Conservation (phyloP, 2,797 vertebrate genomes). For the Acridotheres tristis region DNA sequence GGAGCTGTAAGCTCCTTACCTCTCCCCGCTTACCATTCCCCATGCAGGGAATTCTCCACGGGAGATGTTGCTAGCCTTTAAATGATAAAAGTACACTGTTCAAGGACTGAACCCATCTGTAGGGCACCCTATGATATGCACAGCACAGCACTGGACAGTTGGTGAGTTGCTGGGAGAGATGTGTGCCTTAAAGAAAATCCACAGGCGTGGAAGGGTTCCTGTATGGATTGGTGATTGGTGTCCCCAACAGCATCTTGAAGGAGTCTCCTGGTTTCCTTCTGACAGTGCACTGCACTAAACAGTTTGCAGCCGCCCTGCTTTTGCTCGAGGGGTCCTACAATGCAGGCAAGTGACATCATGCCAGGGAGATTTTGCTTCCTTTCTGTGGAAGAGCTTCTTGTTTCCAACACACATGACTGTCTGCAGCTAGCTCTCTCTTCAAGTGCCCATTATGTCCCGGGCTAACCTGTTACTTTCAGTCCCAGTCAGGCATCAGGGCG, state of each 20-base stretch:
- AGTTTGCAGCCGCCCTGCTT: not conserved
- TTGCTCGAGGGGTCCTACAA: not conserved
- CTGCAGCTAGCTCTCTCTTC: fast-evolving
- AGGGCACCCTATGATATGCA: no score
- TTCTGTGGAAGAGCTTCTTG: not conserved
- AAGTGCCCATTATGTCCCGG: fast-evolving
- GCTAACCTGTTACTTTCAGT: not conserved
- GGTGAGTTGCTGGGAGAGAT: not conserved
- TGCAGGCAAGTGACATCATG: not conserved
- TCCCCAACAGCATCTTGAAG: fast-evolving
- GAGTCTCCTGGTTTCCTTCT: not conserved
- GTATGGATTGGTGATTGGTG: not conserved
- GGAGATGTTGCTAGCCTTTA: not conserved
- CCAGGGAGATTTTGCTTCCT: fast-evolving
- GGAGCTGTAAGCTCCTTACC: not conserved
- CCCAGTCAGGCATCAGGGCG: fast-evolving
- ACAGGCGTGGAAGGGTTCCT: not conserved
- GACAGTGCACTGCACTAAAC: not conserved
- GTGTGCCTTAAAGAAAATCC: not conserved
- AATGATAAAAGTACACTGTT: not conserved
- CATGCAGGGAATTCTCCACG: not conserved
- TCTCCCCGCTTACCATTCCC: fast-evolving
- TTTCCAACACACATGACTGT: not conserved
- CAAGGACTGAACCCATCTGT: not conserved
- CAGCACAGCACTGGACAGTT: not conserved